phyloP scores from a whole-genome alignment of 2,113 vertebrate genomes.

The Ptilonorhynchus violaceus region DNA sequence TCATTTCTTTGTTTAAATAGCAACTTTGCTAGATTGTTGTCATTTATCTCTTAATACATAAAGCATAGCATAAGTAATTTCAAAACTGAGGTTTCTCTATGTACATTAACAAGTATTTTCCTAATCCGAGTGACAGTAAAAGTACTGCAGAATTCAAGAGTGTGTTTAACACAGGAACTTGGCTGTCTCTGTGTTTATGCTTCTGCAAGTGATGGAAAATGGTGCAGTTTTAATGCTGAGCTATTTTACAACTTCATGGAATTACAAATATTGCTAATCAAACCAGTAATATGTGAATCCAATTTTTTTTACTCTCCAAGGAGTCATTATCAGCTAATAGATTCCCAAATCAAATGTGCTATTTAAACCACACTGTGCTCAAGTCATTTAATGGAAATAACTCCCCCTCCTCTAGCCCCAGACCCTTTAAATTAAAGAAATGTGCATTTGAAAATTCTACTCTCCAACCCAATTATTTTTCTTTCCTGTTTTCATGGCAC shows the following conservation, averaged over 20 bases:
- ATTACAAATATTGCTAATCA: constrained; percentile 20
- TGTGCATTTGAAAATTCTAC: neutral
- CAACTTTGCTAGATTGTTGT: neutral
- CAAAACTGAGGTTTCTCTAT: neutral
- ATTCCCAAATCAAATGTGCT: neutral
- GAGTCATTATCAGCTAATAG: constrained; percentile 7
- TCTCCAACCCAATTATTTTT: neutral
- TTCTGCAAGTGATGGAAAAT: neutral
- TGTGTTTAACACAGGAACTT: neutral
- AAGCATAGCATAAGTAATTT: neutral
- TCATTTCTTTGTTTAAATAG: neutral
- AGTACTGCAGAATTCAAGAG: neutral
- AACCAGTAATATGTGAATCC: neutral
- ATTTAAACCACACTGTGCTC: neutral
- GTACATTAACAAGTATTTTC: neutral
- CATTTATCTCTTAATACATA: neutral
- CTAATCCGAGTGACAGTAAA: neutral
- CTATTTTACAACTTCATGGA: neutral
- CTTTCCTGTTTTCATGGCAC: neutral
- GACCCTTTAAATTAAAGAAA: neutral
- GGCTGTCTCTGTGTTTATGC: neutral
- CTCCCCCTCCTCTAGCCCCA: neutral
- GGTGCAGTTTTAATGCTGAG: neutral
- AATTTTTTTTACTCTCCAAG: neutral
- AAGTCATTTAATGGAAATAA: constrained; percentile 4